Conservation (phyloP, 2,797 vertebrate genomes). For the Hafferia zeledoni region DNA sequence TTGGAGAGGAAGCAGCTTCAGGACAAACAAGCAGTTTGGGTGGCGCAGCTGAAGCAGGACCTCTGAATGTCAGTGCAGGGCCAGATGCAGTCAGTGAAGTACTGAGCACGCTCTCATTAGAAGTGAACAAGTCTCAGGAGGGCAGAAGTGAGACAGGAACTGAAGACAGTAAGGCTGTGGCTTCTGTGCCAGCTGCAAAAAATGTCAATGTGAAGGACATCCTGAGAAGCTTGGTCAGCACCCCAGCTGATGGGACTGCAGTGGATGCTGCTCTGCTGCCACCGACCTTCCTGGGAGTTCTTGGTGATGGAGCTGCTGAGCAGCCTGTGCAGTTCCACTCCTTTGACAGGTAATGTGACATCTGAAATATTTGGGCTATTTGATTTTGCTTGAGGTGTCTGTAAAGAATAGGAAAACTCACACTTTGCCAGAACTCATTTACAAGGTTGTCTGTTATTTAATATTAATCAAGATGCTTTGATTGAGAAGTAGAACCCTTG, state of each 20-base stretch:
- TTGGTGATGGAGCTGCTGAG: constrained; percentile 80
- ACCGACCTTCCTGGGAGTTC: constrained; percentile 84
- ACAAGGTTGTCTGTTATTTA: background rate
- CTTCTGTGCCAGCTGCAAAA: constrained; percentile 79
- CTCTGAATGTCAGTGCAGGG: constrained; percentile 73
- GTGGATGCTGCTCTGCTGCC: constrained; percentile 87
- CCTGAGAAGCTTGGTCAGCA: constrained; percentile 91
- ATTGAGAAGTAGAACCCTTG: background rate
- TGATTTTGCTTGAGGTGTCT: background rate
- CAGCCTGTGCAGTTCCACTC: constrained; percentile 87
- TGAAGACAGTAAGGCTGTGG: constrained; percentile 60
- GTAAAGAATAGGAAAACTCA: background rate
- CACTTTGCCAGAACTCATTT: accelerated
- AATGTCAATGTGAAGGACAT: constrained; percentile 95
- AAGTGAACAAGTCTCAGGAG: constrained; percentile 86
- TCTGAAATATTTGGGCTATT: background rate
- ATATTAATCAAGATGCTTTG: background rate
- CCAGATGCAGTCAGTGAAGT: constrained; percentile 94
- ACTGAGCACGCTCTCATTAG: constrained; percentile 88
- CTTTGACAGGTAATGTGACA: constrained; percentile 89
- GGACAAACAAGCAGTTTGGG: constrained; percentile 51
- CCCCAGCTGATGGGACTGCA: constrained; percentile 82
- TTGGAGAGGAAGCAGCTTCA: constrained; percentile 83
- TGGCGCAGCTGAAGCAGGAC: background rate
- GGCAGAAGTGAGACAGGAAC: constrained; percentile 43